Conservation (phyloP, 2,888 invertebrate species). For the Apotomis betuletana region DNA sequence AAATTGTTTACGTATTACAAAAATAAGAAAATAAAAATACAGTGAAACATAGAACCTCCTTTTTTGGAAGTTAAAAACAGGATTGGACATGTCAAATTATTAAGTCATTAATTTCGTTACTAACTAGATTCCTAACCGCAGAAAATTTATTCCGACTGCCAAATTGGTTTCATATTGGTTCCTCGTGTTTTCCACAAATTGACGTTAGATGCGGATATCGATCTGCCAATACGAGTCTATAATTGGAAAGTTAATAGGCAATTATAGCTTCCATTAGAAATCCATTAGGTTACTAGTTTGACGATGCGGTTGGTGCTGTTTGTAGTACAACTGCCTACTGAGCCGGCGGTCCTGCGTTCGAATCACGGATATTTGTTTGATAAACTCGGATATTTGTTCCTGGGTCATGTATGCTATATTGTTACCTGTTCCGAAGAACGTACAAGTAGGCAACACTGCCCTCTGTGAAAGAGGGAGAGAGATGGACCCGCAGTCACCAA, state of each 20-base stretch:
- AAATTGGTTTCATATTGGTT: slow-evolving; percentile 18
- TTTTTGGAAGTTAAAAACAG: not conserved
- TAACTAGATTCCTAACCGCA: slow-evolving; percentile 7
- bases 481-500: no score
- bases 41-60: no score
- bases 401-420: no score
- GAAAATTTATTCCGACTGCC: not conserved
- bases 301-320: not conserved
- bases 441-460: no score
- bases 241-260: slow-evolving; percentile 32
- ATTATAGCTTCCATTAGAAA: slow-evolving; percentile 29
- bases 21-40: no score
- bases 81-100: not conserved
- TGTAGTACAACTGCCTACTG: no score
- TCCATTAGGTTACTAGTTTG: slow-evolving; percentile 23
- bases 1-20: no score
- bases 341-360: no score
- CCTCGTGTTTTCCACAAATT: slow-evolving; percentile 28
- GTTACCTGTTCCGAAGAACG: no score
- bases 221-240: slow-evolving; percentile 24
- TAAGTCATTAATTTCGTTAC: slow-evolving; percentile 2
- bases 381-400: no score
- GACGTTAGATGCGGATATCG: slow-evolving; percentile 13
- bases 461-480: no score
- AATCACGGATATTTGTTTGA: no score